These are phyloP conservation scores for Tortricodes alternella DNA, from an alignment of 2,888 invertebrate species.

Conservation along the genomic window DNA sequence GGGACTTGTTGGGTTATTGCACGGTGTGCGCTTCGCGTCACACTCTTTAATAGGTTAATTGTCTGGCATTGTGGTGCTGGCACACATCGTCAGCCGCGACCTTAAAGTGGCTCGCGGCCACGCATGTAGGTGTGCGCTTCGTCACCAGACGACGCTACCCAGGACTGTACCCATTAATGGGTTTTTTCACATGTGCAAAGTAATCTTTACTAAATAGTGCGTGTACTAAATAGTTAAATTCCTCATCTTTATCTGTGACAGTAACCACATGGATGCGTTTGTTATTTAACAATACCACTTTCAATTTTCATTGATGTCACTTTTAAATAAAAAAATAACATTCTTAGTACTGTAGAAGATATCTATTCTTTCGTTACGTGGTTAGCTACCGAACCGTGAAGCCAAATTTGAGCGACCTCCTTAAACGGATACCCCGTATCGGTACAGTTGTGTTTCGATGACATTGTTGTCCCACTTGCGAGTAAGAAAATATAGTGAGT, in stretches of 20 bases:
- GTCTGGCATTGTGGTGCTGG: conserved; percentile 79
- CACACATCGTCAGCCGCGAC: conserved; percentile 76
- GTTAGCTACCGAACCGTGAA: conserved; percentile 48
- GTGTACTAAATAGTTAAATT: conserved; percentile 16
- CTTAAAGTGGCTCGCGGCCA: conserved; percentile 76
- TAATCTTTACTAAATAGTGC: conserved; percentile 21
- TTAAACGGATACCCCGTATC: conserved; percentile 47
- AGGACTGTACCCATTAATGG: conserved; percentile 15
- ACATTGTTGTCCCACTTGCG: conserved; percentile 31
- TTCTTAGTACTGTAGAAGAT: conserved; percentile 5
- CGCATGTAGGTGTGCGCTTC: conserved; percentile 68
- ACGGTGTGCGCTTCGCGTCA: conserved; percentile 61
- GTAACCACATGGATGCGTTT: conserved; percentile 6
- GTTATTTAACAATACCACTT: conserved; percentile 17
- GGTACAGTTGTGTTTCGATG: conserved; percentile 32
- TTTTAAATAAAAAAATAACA: conserved; percentile 13
- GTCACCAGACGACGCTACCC: conserved; percentile 54
- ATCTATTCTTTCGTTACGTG: conserved; percentile 46
- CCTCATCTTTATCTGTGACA: not conserved
- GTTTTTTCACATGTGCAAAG: conserved; percentile 12
- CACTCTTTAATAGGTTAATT: conserved; percentile 80
- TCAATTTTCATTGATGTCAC: conserved; percentile 17
- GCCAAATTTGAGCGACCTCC: conserved; percentile 51
- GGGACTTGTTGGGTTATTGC: conserved; percentile 68
- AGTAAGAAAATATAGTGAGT: conserved; percentile 24